Evolutionary conservation across 2,113 vertebrate species (phyloP).

Genomic region (Megaceryle torquata): DNA sequence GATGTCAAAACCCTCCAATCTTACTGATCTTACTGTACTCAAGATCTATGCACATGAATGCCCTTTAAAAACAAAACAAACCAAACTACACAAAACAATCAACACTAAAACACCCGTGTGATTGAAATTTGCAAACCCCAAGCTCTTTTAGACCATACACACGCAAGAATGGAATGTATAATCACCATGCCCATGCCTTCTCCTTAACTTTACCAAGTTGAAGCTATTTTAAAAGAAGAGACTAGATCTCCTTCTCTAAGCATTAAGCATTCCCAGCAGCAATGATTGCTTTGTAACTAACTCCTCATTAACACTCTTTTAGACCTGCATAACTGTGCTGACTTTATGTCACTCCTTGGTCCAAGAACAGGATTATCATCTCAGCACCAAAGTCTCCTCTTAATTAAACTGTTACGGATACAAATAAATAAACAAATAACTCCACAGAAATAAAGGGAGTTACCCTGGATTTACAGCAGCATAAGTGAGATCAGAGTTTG

Average conservation of each 20-base stretch:
- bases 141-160: background rate
- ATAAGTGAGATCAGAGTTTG: background rate
- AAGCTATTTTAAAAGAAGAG: slow-evolving; percentile 13
- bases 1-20: background rate
- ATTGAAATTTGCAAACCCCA: slow-evolving; percentile 17
- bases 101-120: background rate
- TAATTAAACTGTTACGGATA: background rate
- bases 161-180: slow-evolving; percentile 19
- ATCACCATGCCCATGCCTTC: background rate
- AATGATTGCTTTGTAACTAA: slow-evolving; percentile 31
- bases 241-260: slow-evolving; percentile 10
- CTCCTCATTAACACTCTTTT: slow-evolving; percentile 30
- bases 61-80: background rate
- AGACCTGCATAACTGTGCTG: background rate
- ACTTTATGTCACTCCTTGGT: slow-evolving; percentile 28
- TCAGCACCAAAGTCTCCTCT: background rate
- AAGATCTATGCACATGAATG: background rate
- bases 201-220: background rate
- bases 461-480: background rate
- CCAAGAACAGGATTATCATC: slow-evolving; percentile 50
- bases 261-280: slow-evolving; percentile 19
- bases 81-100: background rate
- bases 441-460: background rate
- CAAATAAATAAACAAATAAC: background rate
- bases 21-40: background rate